Evolutionary conservation across 2,113 vertebrate genomes (phyloP), one percentile per base, ranked within the genome.

Genomic region (Prietella phreatophila): DNA sequence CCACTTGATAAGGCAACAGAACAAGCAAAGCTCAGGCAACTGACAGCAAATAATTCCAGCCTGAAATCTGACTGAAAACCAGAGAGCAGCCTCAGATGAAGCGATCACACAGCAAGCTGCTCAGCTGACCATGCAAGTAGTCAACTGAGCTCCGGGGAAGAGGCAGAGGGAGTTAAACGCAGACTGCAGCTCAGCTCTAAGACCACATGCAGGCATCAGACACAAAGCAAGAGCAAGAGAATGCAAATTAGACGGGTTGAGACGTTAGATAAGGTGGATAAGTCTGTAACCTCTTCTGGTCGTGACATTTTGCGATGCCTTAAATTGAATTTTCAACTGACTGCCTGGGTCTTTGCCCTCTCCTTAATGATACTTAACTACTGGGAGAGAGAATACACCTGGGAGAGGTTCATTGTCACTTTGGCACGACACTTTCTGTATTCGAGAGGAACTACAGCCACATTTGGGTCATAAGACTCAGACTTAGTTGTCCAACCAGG

Each of bases 71-170:
- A 63, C 22, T 20, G 39, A 10, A 47, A 86, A 42, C 5, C 27
- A 19, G 1, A 75, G 13, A 78, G 30, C 39, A 58, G 58, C 42
- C 39, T 33, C 9, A 33, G 73, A 82, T 86, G 50, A 69, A 63
- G 78, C 14, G 27, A 58, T 73, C 79, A 56, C 79, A 65, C 33
- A 19, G 36, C 53, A 83, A 87, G 86, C 55, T 47, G 42, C 81
- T 58, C 47, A 47, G 27, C 81, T 83, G 86, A 61, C 81, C n/a
- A 11, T 75, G 55, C 67, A 65, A 82, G 79, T 14, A 75, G 80
- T 83, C 81, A 61, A 55, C 81, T 63, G 67, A 87, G 67, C 33
- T 82, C 65, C 14, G 4, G n/a, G 20, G 20, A 42, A 87, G 42
- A 47, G 19, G n/a, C 36, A 30, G 61, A n/a, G 25, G 67, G 56